These are phyloP conservation scores for Charina bottae DNA, from an alignment of 2,113 vertebrate species.

Conservation along the genomic window DNA sequence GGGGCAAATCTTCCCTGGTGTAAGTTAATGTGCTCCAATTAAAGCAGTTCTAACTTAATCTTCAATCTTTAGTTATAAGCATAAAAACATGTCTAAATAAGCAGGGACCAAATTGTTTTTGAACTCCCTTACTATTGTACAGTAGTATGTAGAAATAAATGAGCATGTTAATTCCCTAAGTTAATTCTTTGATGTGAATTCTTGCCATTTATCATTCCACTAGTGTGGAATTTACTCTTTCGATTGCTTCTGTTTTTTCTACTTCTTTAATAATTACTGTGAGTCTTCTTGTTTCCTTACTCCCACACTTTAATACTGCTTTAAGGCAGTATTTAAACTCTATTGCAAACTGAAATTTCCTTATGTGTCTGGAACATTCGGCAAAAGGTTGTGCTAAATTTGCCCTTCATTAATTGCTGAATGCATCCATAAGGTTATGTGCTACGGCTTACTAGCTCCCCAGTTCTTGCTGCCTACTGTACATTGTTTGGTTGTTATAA, in stretches of 20 bases:
- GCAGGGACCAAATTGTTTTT: not conserved
- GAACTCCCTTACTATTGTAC: not conserved
- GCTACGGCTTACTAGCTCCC: not conserved
- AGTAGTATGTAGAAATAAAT: not conserved
- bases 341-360: not conserved
- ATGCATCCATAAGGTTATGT: not conserved
- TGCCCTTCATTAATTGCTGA: not conserved
- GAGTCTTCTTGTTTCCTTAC: not conserved
- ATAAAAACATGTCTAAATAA: too few relatives aligned
- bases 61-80: not conserved
- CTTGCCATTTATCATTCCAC: not conserved
- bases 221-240: not conserved
- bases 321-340: not conserved
- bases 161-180: not conserved
- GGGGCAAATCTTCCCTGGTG: too few relatives aligned
- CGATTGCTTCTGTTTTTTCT: not conserved
- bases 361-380: not conserved
- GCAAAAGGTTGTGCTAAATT: not conserved
- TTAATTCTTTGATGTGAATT: too few relatives aligned
- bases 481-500: too few relatives aligned
- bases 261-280: not conserved
- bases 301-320: not conserved
- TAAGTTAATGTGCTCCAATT: not conserved
- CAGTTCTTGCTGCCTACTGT: too few relatives aligned
- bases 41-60: not conserved